These are phyloP conservation scores for Tauraco hartlaubi DNA, from an alignment of 2,797 vertebrate species.

Conservation along the genomic window DNA sequence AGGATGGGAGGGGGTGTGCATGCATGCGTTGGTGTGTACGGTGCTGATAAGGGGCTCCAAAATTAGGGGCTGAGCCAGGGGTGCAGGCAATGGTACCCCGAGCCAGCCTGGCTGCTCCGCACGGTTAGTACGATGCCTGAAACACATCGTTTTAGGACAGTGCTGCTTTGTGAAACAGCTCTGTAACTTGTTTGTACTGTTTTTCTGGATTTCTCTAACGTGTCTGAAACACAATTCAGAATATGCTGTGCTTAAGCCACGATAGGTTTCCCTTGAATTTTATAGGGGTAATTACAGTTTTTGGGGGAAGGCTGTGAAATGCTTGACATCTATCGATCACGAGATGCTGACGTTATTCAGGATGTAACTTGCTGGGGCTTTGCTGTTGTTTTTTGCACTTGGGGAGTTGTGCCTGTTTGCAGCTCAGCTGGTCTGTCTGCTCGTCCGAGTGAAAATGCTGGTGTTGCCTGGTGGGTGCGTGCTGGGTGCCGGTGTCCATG, in stretches of 20 bases:
- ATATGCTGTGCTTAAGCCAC: background rate
- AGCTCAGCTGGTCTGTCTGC: background rate
- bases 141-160: background rate
- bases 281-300: background rate
- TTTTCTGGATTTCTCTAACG: background rate
- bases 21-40: fast-evolving
- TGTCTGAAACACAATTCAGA: background rate
- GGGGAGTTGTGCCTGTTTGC: background rate
- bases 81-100: background rate
- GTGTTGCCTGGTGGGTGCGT: fast-evolving
- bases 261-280: background rate
- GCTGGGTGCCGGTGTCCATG: background rate
- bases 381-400: background rate
- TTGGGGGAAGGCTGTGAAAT: background rate
- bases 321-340: background rate
- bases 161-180: background rate
- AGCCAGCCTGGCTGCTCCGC: background rate
- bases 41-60: background rate
- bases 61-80: background rate
- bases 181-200: background rate
- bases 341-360: background rate
- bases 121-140: background rate
- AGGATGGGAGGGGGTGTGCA: fast-evolving
- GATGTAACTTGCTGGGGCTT: background rate
- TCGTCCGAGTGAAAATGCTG: background rate